Conservation (phyloP, 2,113 vertebrate genomes). For the Lynx canadensis region DNA sequence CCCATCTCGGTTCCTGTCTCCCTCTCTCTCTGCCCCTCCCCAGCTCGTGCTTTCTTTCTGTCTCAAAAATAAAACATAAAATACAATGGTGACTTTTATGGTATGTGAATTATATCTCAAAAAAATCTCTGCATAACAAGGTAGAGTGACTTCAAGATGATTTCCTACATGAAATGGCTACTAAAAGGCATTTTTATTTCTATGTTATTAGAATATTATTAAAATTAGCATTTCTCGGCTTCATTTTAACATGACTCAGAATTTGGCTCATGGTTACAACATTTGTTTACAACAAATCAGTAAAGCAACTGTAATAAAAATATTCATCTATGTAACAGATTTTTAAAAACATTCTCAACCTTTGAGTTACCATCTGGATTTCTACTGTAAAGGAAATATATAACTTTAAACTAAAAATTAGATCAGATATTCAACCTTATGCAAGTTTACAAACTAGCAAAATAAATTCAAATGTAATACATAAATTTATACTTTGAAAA, state of each 20-base stretch:
- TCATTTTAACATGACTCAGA: conserved; percentile 16
- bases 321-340: not conserved
- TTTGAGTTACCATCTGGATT: not conserved
- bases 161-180: not conserved
- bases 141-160: not conserved
- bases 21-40: no score
- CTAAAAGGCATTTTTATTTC: not conserved
- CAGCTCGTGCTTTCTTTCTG: no score
- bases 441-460: not conserved
- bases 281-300: not conserved
- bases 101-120: not conserved
- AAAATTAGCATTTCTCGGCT: not conserved
- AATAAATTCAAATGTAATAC: not conserved
- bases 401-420: not conserved
- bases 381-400: not conserved
- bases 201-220: not conserved
- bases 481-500: not conserved
- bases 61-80: no score
- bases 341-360: not conserved
- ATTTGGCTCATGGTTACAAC: not conserved
- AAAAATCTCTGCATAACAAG: not conserved
- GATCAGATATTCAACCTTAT: not conserved
- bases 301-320: conserved; percentile 12
- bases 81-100: conserved; percentile 14
- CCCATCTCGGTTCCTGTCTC: no score